Evolutionary conservation across 2,888 invertebrate genomes (phyloP).

Genomic region (Zaprionus lineosus): DNA sequence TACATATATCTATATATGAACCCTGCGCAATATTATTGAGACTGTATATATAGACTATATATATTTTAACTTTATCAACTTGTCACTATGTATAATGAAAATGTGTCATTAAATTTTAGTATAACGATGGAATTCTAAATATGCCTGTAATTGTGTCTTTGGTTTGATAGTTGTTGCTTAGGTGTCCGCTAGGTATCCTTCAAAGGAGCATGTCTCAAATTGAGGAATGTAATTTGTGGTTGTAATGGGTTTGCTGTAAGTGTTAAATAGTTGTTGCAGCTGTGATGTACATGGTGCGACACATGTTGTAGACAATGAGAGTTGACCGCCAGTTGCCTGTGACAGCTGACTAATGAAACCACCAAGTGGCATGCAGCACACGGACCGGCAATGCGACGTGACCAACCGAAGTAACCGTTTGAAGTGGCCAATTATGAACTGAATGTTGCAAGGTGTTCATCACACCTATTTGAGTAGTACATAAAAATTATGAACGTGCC

Average conservation of each 20-base stretch:
- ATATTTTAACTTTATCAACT: no score
- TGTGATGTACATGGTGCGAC: slow-evolving; percentile 22
- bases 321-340: slow-evolving; percentile 33
- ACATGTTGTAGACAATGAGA: slow-evolving; percentile 12
- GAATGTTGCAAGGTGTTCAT: slow-evolving; percentile 42
- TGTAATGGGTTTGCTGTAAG: slow-evolving; percentile 5
- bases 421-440: slow-evolving; percentile 28
- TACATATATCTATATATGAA: no score
- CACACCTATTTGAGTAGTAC: slow-evolving; percentile 48
- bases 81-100: no score
- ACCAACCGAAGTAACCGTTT: slow-evolving; percentile 13
- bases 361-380: slow-evolving; percentile 14
- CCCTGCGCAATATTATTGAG: no score
- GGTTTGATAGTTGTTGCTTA: slow-evolving; percentile 15
- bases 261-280: slow-evolving; percentile 37
- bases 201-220: slow-evolving; percentile 4
- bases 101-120: background rate
- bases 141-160: background rate
- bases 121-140: background rate
- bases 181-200: slow-evolving; percentile 8
- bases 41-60: no score
- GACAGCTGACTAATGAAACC: slow-evolving; percentile 44
- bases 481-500: slow-evolving; percentile 61
- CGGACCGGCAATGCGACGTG: slow-evolving; percentile 11
- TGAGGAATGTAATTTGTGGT: slow-evolving; percentile 47